phyloP scores from a whole-genome alignment of 2,797 vertebrate species.

The Anguilla marmorata region DNA sequence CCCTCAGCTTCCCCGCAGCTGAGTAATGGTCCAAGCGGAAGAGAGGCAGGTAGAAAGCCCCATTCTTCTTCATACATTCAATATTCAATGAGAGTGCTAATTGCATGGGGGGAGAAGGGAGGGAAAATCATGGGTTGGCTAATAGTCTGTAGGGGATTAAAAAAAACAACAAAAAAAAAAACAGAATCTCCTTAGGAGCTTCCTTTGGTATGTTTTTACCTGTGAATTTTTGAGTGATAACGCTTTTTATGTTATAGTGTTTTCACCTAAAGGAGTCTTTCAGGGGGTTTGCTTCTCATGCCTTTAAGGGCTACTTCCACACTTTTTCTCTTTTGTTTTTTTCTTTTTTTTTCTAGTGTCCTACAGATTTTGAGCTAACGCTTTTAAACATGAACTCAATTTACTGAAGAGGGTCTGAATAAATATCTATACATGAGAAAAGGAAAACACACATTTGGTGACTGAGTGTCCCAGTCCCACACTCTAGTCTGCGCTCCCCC shows the following conservation, averaged over 20 bases:
- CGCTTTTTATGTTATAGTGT: constrained; percentile 71
- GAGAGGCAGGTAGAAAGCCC: constrained; percentile 74
- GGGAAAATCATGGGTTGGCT: constrained; percentile 53
- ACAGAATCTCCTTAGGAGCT: constrained; percentile 75
- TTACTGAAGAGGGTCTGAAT: background rate
- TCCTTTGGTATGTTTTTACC: constrained; percentile 68
- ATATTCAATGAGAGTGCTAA: constrained; percentile 80
- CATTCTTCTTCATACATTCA: constrained; percentile 78
- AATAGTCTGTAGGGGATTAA: constrained; percentile 46
- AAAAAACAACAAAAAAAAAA: constrained; percentile 31
- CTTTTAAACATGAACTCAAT: background rate
- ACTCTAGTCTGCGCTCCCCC: background rate
- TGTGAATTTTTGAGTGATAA: constrained; percentile 69
- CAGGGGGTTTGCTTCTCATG: constrained; percentile 43
- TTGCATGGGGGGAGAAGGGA: constrained; percentile 67
- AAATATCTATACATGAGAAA: background rate
- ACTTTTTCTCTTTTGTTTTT: background rate
- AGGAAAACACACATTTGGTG: background rate
- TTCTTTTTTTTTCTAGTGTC: constrained; percentile 58
- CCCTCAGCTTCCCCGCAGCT: constrained; percentile 70
- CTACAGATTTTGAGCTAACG: background rate
- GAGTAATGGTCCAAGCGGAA: constrained; percentile 71
- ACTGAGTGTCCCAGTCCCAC: background rate
- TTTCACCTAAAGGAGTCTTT: constrained; percentile 63
- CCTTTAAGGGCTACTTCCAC: constrained; percentile 32